phyloP scores from a whole-genome alignment of 2,797 vertebrate species.

The Sebastes trivittatus region DNA sequence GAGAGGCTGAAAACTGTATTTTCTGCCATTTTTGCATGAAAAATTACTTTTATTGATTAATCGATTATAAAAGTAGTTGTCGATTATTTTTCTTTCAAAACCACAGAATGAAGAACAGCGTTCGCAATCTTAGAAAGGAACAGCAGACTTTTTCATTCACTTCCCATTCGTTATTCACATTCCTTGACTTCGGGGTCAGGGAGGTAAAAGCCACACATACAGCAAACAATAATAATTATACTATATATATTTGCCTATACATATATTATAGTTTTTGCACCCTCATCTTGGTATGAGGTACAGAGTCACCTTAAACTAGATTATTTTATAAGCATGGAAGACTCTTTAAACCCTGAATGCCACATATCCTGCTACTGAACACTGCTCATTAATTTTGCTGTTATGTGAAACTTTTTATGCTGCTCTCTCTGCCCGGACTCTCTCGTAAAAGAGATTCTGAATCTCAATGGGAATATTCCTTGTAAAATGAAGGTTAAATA shows the following conservation, averaged over 20 bases:
- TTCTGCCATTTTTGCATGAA: too few relatives aligned
- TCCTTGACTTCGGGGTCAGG: neutral
- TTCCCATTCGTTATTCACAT: neutral
- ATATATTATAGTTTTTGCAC: neutral
- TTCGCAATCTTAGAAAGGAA: neutral
- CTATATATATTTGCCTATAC: neutral
- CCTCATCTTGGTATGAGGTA: too few relatives aligned
- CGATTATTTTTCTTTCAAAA: neutral
- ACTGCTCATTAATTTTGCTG: neutral
- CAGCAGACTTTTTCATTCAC: neutral
- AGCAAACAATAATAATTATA: neutral
- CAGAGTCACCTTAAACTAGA: neutral
- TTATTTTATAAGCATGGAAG: neutral
- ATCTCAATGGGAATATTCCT: neutral
- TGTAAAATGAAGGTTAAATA: neutral
- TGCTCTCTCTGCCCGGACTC: fast-evolving
- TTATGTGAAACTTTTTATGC: neutral
- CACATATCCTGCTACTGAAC: neutral
- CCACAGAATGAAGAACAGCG: neutral
- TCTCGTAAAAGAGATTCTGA: neutral
- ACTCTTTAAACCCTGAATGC: neutral
- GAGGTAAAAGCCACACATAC: neutral
- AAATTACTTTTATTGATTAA: too few relatives aligned
- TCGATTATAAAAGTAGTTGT: too few relatives aligned
- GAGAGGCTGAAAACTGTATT: too few relatives aligned